Evolutionary conservation across 2,113 vertebrate species (phyloP).

Genomic region (Semicossyphus pulcher): DNA sequence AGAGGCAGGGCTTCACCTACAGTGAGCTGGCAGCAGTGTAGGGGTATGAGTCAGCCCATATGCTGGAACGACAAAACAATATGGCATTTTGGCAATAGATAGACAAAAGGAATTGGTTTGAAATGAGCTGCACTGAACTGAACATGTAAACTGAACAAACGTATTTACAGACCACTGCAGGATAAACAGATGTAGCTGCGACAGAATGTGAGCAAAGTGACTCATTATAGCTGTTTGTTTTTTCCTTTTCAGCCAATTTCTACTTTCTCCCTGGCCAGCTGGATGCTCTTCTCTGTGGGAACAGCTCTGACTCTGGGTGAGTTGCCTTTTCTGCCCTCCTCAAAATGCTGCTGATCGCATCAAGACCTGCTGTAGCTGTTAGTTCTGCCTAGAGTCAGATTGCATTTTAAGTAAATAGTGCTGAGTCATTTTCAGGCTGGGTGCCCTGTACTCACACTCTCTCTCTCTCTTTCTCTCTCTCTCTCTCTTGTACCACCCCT

Average conservation of each 20-base stretch:
- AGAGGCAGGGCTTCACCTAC: background rate
- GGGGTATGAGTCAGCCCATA: conserved; percentile 60
- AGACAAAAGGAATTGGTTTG: conserved; percentile 5
- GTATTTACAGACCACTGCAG: conserved; percentile 4
- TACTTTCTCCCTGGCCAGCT: conserved; percentile 89
- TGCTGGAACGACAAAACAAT: conserved; percentile 47
- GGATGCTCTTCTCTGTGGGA: conserved; percentile 96
- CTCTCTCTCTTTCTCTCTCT: background rate
- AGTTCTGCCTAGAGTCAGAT: conserved; percentile 32
- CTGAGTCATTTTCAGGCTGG: conserved; percentile 46
- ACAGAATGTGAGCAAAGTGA: conserved; percentile 16
- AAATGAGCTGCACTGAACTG: conserved; percentile 2
- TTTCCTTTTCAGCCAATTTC: conserved; percentile 89
- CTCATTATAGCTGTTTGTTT: conserved; percentile 37
- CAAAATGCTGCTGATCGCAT: conserved; percentile 7
- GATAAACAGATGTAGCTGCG: conserved; percentile 11
- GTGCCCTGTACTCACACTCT: conserved; percentile 8
- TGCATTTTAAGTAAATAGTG: conserved; percentile 39
- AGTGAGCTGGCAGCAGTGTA: conserved; percentile 38
- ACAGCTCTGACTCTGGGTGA: conserved; percentile 98
- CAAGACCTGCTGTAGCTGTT: conserved; percentile 38
- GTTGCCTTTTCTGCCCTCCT: conserved; percentile 51
- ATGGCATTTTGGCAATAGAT: conserved; percentile 42
- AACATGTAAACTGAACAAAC: conserved; percentile 1
- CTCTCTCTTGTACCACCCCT: conserved; percentile 17